phyloP scores from a whole-genome alignment of 2,113 vertebrate genomes.

The Protomyctophum bolini region DNA sequence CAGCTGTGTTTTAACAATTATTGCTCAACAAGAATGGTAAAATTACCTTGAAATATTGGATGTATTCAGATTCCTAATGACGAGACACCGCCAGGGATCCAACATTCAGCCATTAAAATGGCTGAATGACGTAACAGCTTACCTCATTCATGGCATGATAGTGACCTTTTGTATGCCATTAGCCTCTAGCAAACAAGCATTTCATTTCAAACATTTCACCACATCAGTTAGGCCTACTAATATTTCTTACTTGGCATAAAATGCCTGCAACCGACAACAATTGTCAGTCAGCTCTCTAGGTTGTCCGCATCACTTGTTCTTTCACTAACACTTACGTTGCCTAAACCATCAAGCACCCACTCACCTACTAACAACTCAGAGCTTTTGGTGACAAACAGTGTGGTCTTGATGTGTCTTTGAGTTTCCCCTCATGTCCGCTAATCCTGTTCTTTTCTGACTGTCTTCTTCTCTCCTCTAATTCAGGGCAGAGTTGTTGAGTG shows the following conservation, averaged over 20 bases:
- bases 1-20: constrained; percentile 40
- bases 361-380: constrained; percentile 24
- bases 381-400: constrained; percentile 32
- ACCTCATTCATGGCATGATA: neutral
- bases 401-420: constrained; percentile 61
- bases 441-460: constrained; percentile 70
- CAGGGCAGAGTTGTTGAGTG: constrained; percentile 87
- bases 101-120: neutral
- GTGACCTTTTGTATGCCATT: neutral
- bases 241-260: neutral
- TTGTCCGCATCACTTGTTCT: neutral
- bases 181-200: neutral
- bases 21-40: constrained; percentile 8
- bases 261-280: neutral
- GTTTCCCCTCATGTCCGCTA: constrained; percentile 55
- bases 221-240: too few species aligned
- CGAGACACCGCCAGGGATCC: neutral
- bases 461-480: constrained; percentile 84
- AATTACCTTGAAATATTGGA: neutral
- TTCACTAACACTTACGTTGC: constrained; percentile 8
- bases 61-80: neutral
- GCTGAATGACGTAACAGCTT: neutral
- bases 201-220: neutral
- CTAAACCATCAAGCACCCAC: neutral
- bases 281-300: neutral